Base-by-base conservation (phyloP, 2,888 invertebrate species). In the Mechanitis messenoides region DNA sequence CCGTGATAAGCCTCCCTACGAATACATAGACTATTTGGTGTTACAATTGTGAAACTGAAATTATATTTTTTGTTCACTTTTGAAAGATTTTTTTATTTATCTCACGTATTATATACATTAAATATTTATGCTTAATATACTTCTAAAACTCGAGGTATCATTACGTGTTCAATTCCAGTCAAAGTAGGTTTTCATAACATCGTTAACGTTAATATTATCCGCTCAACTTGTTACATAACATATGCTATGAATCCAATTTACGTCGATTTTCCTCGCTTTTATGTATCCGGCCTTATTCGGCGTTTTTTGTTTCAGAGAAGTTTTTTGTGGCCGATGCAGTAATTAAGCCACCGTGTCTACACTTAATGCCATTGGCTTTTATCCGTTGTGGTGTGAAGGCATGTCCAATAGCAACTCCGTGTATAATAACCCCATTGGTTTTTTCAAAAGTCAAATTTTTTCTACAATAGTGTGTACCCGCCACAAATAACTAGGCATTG, bases 231-330 rank as follows among this genome's bases (percentile, higher is more conserved):
- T 58, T 57, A 60, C 47, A 53, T 59, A 65, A 63, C 67, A 67
- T 60, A 67, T 65, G 67, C 53, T 71, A 66, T 72, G 75, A 75
- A 72, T 74, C 72, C 72, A 85, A 85, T 85, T 84, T 85, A 84
- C 75, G 63, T 62, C 84, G 74, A 85, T 85, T 85, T 80, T 82
- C 83, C 74, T 77, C 85, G 85, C 78, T 73, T 74, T 73, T 71
- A 74, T 76, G 60, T 77, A 74, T 74, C 71, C 79, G 77, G 70
- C 65, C 67, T 58, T 62, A 68, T 67, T 65, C 66, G 63, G 67
- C 61, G 69, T 72, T 74, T 78, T 75, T 76, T 80, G 80, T 83
- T 80, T 78, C 73, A 71, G 74, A 64, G 69, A 66, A 69, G 68
- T 80, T 78, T 79, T 20, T 79, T 76, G 71, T 72, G 65, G 65